phyloP scores from a whole-genome alignment of 1,140 invertebrate genomes.

The Metopolophium dirhodum region DNA sequence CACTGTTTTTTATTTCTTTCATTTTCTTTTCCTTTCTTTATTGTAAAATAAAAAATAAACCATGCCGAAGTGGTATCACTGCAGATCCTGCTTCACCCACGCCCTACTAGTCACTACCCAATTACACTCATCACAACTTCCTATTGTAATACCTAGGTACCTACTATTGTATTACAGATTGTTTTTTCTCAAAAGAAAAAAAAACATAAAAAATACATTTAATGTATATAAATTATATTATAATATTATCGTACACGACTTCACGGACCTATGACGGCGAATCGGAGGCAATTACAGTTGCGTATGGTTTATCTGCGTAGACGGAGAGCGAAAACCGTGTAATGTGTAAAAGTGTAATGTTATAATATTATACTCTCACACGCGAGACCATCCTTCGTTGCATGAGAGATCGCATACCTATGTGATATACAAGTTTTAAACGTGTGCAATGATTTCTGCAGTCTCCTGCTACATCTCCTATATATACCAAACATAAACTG shows the following conservation, averaged over 20 bases:
- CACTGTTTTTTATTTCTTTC: neutral
- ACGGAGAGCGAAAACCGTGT: slow-evolving; percentile 48
- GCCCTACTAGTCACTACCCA: neutral
- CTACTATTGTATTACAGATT: neutral
- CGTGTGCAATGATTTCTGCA: neutral
- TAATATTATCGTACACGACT: neutral
- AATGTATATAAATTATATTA: neutral
- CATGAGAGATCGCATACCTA: neutral
- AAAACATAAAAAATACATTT: neutral
- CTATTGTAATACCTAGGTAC: neutral
- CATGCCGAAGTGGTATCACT: neutral
- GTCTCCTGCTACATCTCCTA: neutral
- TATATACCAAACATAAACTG: neutral
- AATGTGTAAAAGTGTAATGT: slow-evolving; percentile 48
- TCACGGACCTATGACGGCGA: neutral
- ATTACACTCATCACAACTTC: neutral
- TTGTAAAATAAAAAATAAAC: neutral
- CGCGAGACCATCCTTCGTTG: neutral
- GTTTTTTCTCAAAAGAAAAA: neutral
- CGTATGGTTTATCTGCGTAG: neutral
- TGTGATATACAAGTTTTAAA: slow-evolving; percentile 1
- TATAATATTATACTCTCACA: slow-evolving; percentile 38
- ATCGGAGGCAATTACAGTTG: slow-evolving; percentile 14
- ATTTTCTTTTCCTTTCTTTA: neutral
- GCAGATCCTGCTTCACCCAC: neutral